These are phyloP conservation scores for Calephelis perditalis DNA, from an alignment of 2,888 invertebrate species.

Conservation along the genomic window DNA sequence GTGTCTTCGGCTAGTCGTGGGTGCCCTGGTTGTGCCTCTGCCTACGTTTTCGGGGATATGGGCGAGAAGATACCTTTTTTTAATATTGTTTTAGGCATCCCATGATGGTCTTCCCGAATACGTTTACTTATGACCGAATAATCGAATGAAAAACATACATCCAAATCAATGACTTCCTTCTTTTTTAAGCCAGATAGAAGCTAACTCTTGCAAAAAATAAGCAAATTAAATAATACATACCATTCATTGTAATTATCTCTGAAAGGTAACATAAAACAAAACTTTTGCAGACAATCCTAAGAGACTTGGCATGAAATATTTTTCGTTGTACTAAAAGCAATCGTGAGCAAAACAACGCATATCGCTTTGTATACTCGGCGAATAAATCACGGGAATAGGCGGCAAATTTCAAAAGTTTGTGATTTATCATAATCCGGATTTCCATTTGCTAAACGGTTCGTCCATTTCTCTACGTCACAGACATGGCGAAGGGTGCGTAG, in stretches of 20 bases:
- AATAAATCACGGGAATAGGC: conserved; percentile 67
- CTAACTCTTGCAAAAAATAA: no score
- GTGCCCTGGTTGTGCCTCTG: no score
- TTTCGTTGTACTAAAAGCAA: conserved; percentile 26
- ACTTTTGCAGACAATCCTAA: background rate
- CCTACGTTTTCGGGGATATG: no score
- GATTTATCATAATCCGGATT: conserved; percentile 75
- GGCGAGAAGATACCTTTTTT: no score
- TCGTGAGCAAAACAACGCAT: conserved; percentile 44
- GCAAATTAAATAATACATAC: no score
- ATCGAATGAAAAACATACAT: no score
- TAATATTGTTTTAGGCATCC: no score
- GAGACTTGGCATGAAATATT: conserved; percentile 14
- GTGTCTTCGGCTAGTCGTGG: no score
- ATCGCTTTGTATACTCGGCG: conserved; percentile 56
- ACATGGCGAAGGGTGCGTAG: conserved; percentile 64
- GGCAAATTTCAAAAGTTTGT: conserved; percentile 73
- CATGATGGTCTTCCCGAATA: no score
- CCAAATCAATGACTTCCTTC: no score
- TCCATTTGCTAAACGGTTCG: conserved; percentile 68
- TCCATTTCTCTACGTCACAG: conserved; percentile 74
- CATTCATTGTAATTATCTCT: background rate
- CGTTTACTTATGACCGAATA: no score
- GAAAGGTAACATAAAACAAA: background rate
- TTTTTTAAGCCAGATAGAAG: no score